phyloP scores from a whole-genome alignment of 2,113 vertebrate species.

The Anser cygnoides region DNA sequence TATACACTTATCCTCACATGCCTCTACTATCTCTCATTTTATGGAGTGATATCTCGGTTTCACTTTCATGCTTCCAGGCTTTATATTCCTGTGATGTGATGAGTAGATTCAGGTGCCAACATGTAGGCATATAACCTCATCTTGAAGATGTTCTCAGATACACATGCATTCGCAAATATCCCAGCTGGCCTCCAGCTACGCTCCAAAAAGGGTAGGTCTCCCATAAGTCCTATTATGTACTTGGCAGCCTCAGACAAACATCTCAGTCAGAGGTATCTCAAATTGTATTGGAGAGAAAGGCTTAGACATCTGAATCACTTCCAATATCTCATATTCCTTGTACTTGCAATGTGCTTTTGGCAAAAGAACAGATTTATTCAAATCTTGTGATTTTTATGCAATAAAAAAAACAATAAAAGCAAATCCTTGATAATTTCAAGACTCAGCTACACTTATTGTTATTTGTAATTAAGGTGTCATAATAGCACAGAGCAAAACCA shows the following conservation, averaged over 20 bases:
- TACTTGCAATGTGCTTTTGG: rapidly evolving
- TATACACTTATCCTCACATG: neutral
- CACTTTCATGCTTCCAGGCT: neutral
- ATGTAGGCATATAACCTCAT: neutral
- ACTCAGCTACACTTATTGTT: neutral
- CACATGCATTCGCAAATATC: neutral
- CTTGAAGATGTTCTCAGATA: neutral
- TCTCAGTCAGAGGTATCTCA: neutral
- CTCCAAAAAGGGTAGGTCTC: rapidly evolving
- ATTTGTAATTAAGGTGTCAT: neutral
- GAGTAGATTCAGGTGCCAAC: neutral
- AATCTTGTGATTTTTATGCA: neutral
- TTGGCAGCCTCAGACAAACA: neutral
- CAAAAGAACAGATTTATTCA: neutral
- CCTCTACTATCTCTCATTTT: neutral
- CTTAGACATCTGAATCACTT: neutral
- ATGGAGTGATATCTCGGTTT: neutral
- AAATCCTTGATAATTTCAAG: neutral
- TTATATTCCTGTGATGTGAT: neutral
- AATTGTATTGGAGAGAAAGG: neutral
- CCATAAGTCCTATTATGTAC: neutral
- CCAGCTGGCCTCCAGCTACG: neutral
- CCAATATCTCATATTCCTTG: neutral
- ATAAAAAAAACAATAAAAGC: neutral
- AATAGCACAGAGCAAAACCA: neutral